These are phyloP conservation scores for Ranitomeya variabilis DNA, from an alignment of 2,113 vertebrate species.

Conservation along the genomic window DNA sequence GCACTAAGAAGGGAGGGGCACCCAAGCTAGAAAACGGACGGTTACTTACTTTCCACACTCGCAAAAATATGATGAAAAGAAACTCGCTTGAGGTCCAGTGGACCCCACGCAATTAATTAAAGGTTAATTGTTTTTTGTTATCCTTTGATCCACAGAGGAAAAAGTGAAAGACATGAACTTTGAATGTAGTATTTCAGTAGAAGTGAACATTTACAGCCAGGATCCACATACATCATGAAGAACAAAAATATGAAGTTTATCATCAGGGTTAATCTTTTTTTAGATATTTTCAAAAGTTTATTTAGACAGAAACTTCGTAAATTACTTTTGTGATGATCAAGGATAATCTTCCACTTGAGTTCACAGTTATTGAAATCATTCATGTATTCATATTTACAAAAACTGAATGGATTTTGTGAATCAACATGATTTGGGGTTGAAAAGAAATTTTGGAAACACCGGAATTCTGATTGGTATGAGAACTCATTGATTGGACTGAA, in stretches of 20 bases:
- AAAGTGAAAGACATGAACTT: background rate
- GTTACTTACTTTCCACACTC: no score
- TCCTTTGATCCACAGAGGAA: no score
- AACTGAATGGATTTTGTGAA: conserved; percentile 11
- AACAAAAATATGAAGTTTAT: background rate
- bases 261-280: background rate
- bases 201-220: background rate
- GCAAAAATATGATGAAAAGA: no score
- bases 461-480: background rate
- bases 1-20: no score
- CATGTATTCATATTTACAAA: background rate
- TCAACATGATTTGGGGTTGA: background rate
- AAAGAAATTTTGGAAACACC: background rate
- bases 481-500: background rate
- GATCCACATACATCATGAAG: background rate
- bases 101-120: no score
- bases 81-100: no score
- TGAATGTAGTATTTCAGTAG: background rate
- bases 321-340: background rate
- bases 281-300: background rate
- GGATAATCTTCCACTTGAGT: background rate
- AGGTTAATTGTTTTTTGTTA: no score
- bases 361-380: background rate
- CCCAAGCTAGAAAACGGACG: no score
- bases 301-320: background rate